These are phyloP conservation scores for Ceyx cyanopectus DNA, from an alignment of 2,113 vertebrate species.

Conservation along the genomic window DNA sequence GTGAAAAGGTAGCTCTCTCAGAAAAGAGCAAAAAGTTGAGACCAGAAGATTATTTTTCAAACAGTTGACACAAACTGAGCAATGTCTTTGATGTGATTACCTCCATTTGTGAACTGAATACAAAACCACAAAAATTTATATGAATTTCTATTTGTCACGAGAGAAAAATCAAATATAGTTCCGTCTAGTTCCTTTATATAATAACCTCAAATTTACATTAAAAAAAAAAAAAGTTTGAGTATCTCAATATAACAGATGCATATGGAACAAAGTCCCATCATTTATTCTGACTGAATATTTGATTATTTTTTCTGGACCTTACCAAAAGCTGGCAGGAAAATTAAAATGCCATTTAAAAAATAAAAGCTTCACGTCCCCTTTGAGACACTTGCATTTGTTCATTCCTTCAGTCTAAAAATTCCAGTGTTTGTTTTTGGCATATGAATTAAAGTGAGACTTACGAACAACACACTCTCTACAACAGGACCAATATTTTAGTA, in stretches of 20 bases:
- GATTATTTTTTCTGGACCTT: not conserved
- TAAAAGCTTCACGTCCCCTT: not conserved
- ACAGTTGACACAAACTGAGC: not conserved
- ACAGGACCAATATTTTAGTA: not conserved
- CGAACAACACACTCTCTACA: not conserved
- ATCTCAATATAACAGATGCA: not conserved
- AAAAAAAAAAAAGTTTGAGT: not conserved
- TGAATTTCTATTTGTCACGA: not conserved
- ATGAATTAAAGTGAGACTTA: not conserved
- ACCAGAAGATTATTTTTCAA: not conserved
- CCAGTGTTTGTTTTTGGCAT: not conserved
- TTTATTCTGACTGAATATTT: not conserved
- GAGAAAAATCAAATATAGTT: not conserved
- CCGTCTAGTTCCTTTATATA: not conserved
- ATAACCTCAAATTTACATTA: not conserved
- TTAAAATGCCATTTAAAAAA: not conserved
- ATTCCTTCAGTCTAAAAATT: not conserved
- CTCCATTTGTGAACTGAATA: not conserved
- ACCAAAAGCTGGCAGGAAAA: not conserved
- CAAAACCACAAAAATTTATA: not conserved
- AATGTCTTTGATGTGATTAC: not conserved
- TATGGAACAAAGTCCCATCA: not conserved
- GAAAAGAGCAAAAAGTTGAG: not conserved
- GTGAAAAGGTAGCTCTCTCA: not conserved
- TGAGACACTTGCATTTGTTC: not conserved